These are phyloP conservation scores for Drosophila quasianomalipes DNA, from an alignment of 2,888 invertebrate genomes.

Conservation along the genomic window DNA sequence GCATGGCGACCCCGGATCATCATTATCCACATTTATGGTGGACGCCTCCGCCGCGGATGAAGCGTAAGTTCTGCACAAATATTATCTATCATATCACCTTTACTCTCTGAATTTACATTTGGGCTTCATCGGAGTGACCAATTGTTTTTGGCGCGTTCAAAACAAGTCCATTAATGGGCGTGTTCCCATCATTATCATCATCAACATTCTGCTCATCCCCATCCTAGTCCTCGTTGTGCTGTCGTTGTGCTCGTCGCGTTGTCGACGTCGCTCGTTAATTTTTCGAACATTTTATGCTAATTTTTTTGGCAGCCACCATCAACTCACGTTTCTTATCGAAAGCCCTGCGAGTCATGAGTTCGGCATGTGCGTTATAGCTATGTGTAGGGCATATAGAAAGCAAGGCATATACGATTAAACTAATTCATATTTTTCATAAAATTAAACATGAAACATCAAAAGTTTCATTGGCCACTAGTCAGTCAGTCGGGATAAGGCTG, in stretches of 20 bases:
- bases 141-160: constrained; percentile 32
- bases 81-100: too few relatives aligned
- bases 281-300: constrained; percentile 74
- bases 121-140: background rate
- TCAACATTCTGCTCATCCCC: constrained; percentile 12
- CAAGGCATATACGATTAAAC: background rate
- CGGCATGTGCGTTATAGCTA: constrained; percentile 37
- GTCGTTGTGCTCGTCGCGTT: constrained; percentile 32
- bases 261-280: constrained; percentile 70
- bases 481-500: background rate
- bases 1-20: constrained; percentile 45
- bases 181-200: constrained; percentile 40
- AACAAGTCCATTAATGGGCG: constrained; percentile 69
- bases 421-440: background rate
- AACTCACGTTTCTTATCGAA: constrained; percentile 41
- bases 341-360: constrained; percentile 39
- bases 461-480: background rate
- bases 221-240: constrained; percentile 3
- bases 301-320: constrained; percentile 66
- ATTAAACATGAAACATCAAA: background rate
- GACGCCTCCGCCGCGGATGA: constrained; percentile 84
- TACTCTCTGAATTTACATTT: background rate
- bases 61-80: constrained; percentile 80
- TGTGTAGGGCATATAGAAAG: constrained; percentile 16
- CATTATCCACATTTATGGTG: constrained; percentile 53